Base-by-base conservation (phyloP, 2,888 invertebrate genomes). In the Rhingia rostrata region DNA sequence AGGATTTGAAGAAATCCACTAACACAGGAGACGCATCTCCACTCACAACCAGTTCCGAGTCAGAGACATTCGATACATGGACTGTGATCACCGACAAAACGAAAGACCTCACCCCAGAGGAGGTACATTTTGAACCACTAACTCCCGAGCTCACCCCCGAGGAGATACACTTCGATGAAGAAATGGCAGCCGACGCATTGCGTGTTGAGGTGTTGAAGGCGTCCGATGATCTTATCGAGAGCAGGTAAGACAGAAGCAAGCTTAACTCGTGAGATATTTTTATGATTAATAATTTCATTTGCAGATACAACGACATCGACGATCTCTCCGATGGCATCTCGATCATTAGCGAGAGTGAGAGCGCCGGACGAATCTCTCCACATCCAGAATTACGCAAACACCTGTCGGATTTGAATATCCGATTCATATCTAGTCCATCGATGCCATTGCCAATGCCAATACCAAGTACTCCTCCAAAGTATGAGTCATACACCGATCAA, bases 111-210 rank as follows among this genome's bases (percentile, higher is more conserved):
- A 33, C 37, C 12, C 39, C 41, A 5, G 53, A 54, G 7, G 69
- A 79, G 4, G 32, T 74, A 12, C 56, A 64, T 10, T 78, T 63
- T 35, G 30, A 49, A 12, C 72, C 81, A 74, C 61, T 53, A 7
- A 84, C 83, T 4, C 83, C 78, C n/a, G 69, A 69, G 12, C 61
- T 53, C 9, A 84, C 83, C 6, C 83, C 78, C n/a, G 69, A 69
- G 12, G 69, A 58, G n/a, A 43, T 10, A 9, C 64, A 80, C 9
- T 49, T 74, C n/a, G 64, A 66, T 14, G 78, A 64, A 10, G 58
- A 75, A 6, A 47, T 75, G 35, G 45, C 47, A 4, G 35, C 10
- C 6, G 77, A 74, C 22, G 60, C 72, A 96, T 96, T 33, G 95
- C 94, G 35, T 2, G 64, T 73, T 0, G 86, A 82, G n/a, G 58